phyloP scores from a whole-genome alignment of 2,797 vertebrate species.

The Sus cebifrons region DNA sequence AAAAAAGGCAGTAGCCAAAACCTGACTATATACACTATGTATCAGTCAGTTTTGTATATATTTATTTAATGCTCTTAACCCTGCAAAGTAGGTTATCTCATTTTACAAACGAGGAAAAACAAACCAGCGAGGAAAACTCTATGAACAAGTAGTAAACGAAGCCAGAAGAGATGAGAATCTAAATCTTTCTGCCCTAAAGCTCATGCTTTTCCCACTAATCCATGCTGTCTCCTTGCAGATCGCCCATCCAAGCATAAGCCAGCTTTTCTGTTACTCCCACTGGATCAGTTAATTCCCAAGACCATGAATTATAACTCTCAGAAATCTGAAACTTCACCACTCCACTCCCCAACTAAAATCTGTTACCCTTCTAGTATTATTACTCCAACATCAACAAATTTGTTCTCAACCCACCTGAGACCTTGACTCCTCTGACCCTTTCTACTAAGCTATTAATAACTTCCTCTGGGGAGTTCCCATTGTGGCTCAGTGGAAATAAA shows the following conservation, averaged over 20 bases:
- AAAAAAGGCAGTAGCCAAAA: neutral
- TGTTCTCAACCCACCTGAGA: neutral
- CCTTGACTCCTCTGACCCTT: neutral
- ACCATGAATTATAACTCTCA: neutral
- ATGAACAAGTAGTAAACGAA: neutral
- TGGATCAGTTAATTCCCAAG: neutral
- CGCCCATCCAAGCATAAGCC: neutral
- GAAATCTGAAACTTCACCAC: slow-evolving; percentile 16
- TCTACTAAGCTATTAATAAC: neutral
- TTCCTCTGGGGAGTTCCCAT: neutral
- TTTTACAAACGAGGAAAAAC: slow-evolving; percentile 57
- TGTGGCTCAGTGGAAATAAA: no score
- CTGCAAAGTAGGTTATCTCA: neutral
- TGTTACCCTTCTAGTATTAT: neutral
- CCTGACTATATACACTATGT: neutral
- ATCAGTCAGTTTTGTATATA: neutral
- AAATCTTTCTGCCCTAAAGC: neutral
- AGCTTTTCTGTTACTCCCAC: neutral
- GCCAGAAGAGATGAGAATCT: neutral
- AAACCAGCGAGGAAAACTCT: neutral
- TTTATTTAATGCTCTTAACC: slow-evolving; percentile 17
- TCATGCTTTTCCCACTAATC: neutral
- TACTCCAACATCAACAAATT: neutral
- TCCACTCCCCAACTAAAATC: neutral
- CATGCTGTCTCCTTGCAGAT: neutral